A percentile compares a stretch with the other conserved stretches of the same genome.
phyloP scores from a whole-genome alignment of 2,113 vertebrate species.

The Atlantisia rogersi region DNA sequence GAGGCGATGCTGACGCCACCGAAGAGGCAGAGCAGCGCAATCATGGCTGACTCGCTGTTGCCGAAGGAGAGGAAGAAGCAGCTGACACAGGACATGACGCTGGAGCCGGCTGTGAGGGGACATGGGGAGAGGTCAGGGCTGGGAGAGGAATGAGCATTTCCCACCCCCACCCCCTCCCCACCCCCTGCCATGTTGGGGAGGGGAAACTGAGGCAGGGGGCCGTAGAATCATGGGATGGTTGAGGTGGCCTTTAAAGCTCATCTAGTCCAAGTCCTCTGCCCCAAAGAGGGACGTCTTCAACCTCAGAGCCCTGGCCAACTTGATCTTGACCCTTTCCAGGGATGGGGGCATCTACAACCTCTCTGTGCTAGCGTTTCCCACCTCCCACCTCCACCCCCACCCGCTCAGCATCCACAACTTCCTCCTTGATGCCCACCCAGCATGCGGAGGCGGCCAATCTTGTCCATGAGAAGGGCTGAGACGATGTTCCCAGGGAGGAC shows the following conservation, averaged over 20 bases:
- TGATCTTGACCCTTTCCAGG: too few species aligned
- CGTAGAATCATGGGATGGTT: neutral
- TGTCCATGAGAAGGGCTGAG: conserved; percentile 97
- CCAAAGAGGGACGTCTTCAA: neutral
- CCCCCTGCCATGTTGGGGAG: too few species aligned
- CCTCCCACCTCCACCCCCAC: too few species aligned
- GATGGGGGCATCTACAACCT: neutral
- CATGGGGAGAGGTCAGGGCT: neutral
- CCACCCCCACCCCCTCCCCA: neutral
- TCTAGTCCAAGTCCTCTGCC: too few species aligned
- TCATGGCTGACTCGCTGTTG: conserved; percentile 98
- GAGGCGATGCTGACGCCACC: conserved; percentile 98
- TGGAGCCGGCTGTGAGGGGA: conserved; percentile 87
- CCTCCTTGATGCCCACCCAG: conserved; percentile 75
- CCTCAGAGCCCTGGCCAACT: too few species aligned
- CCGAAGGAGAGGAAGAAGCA: conserved; percentile 98
- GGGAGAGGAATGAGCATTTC: neutral
- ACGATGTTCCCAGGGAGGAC: conserved; percentile 97
- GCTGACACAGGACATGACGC: conserved; percentile 95
- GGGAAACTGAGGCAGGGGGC: neutral
- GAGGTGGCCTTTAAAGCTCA: neutral
- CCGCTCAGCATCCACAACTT: too few species aligned
- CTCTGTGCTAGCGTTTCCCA: too few species aligned
- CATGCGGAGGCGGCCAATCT: conserved; percentile 96
- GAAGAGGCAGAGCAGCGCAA: conserved; percentile 94